Conservation (phyloP, 2,113 vertebrate species). For the Phainopepla nitens region DNA sequence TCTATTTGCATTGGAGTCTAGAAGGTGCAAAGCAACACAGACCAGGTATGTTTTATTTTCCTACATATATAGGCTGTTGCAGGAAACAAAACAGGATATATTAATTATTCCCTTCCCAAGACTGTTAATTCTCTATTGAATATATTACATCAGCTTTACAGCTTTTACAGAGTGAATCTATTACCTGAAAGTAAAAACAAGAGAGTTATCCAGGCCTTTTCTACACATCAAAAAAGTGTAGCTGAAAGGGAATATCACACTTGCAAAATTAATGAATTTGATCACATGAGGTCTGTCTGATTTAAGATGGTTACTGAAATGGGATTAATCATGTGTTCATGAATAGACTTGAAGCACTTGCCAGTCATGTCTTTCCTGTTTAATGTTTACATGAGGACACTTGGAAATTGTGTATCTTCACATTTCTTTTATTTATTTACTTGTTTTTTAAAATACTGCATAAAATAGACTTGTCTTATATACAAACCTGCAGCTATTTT, state of each 20-base stretch:
- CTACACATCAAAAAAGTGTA: not conserved
- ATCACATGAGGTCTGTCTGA: not conserved
- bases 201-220: not conserved
- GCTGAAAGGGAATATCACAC: not conserved
- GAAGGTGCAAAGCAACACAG: not conserved
- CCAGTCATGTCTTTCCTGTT: not conserved
- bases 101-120: not conserved
- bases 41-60: not conserved
- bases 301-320: not conserved
- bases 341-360: not conserved
- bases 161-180: not conserved
- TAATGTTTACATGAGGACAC: not conserved
- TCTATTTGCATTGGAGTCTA: not conserved
- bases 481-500: not conserved
- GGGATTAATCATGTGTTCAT: not conserved
- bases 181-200: not conserved
- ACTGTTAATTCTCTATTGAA: not conserved
- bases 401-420: fast-evolving
- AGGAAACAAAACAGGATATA: not conserved
- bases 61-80: not conserved
- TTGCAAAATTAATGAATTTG: not conserved
- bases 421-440: not conserved
- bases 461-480: not conserved
- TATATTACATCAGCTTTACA: not conserved
- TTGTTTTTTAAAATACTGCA: not conserved